Conservation (phyloP, 2,797 vertebrate species). For the Numenius phaeopus region DNA sequence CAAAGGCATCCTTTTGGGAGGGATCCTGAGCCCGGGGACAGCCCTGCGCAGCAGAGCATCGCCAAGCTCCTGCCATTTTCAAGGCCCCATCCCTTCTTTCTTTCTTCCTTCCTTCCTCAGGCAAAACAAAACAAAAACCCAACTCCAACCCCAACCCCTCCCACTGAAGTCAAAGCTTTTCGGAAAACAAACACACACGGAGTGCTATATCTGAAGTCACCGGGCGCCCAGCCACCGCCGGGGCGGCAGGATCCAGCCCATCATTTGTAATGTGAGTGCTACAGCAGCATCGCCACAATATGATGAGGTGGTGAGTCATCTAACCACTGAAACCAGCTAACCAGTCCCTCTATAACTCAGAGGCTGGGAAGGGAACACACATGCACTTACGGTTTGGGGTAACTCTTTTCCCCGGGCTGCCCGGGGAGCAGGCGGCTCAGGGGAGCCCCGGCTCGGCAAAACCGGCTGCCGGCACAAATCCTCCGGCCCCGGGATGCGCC, state of each 20-base stretch:
- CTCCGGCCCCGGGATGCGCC: neutral
- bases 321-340: neutral
- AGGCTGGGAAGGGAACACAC: neutral
- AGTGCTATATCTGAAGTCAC: neutral
- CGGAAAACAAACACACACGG: neutral
- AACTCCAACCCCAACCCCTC: neutral
- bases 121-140: neutral
- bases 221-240: neutral
- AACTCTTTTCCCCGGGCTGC: neutral
- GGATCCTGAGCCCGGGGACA: neutral
- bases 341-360: neutral
- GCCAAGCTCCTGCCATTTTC: too few species aligned
- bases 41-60: neutral
- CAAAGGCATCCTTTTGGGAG: neutral
- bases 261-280: neutral
- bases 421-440: neutral
- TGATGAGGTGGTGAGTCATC: neutral
- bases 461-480: rapidly evolving
- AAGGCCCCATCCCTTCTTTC: neutral
- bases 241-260: neutral
- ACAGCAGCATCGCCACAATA: neutral
- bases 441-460: neutral
- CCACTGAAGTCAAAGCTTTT: neutral
- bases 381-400: neutral
- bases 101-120: neutral